Percentiles rank a stretch among this genome's conserved stretches.
phyloP scores from a whole-genome alignment of 30 jellyfish, hydroid and myxozoan species.

The Catostylus mosaicus region DNA sequence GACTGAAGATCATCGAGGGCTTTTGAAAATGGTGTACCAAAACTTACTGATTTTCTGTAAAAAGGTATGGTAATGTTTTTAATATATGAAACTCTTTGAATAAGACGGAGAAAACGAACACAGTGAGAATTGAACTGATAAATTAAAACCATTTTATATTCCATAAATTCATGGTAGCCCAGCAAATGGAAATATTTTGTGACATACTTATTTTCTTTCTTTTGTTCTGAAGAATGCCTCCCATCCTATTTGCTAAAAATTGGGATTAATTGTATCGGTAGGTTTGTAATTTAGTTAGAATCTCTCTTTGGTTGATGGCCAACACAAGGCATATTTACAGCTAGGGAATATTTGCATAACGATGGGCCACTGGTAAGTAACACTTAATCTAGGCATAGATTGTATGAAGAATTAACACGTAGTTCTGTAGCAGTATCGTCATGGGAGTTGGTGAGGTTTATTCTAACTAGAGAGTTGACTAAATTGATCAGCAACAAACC shows the following conservation, averaged over 20 bases:
- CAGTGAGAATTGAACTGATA: neutral
- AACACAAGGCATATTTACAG: too few species aligned
- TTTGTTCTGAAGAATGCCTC: too few species aligned
- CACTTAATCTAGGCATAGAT: too few species aligned
- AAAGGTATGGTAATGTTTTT: neutral
- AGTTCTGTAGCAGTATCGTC: too few species aligned
- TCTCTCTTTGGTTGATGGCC: too few species aligned
- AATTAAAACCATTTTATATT: neutral
- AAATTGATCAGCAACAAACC: neutral
- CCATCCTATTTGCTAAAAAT: too few species aligned
- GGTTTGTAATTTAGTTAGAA: too few species aligned
- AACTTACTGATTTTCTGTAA: constrained; percentile 60
- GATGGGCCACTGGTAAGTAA: too few species aligned
- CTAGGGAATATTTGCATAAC: too few species aligned
- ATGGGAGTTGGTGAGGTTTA: neutral
- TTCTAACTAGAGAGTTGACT: neutral
- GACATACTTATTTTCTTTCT: neutral
- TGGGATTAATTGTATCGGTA: too few species aligned
- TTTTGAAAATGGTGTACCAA: constrained; percentile 56
- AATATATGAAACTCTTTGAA: neutral
- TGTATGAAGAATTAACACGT: too few species aligned
- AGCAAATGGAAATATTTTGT: too few species aligned
- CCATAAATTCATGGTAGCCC: neutral
- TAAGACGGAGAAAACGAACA: neutral
- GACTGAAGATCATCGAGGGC: constrained; percentile 67